A percentile compares a stretch with the other conserved stretches of the same genome.
phyloP scores from a whole-genome alignment of 2,113 vertebrate genomes.

The Sylvia atricapilla region DNA sequence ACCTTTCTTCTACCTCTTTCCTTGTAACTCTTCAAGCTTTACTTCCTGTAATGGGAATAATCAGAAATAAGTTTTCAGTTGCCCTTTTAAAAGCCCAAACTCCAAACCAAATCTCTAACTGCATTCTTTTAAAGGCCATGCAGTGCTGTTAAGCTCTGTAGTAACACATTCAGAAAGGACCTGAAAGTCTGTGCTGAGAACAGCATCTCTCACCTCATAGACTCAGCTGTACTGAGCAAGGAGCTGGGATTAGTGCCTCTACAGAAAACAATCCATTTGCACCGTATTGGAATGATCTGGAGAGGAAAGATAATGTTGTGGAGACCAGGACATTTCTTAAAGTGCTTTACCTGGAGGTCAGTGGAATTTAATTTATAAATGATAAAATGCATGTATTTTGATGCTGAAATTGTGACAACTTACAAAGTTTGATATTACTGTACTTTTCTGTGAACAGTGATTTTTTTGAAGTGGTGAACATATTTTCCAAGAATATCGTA shows the following conservation, averaged over 20 bases:
- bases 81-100: not conserved
- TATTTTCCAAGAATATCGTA: conserved; percentile 49
- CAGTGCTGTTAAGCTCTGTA: not conserved
- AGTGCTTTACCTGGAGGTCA: conserved; percentile 65
- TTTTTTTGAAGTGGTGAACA: conserved; percentile 50
- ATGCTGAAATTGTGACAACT: conserved; percentile 58
- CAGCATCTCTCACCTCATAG: not conserved
- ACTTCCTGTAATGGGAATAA: not conserved
- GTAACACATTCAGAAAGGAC: not conserved
- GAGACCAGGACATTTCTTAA: conserved; percentile 32
- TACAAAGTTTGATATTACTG: conserved; percentile 46
- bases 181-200: not conserved
- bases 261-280: not conserved
- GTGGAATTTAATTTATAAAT: conserved; percentile 46
- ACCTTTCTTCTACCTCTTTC: not conserved
- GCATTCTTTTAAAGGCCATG: not conserved
- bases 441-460: conserved; percentile 46
- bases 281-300: not conserved
- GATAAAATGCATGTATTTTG: conserved; percentile 63
- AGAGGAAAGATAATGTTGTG: not conserved
- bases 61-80: not conserved
- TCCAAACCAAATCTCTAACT: not conserved
- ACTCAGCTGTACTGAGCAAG: not conserved
- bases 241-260: conserved; percentile 21
- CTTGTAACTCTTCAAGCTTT: not conserved